Evolutionary conservation across 2,888 invertebrate species (phyloP).

Genomic region (Horisme vitalbata): DNA sequence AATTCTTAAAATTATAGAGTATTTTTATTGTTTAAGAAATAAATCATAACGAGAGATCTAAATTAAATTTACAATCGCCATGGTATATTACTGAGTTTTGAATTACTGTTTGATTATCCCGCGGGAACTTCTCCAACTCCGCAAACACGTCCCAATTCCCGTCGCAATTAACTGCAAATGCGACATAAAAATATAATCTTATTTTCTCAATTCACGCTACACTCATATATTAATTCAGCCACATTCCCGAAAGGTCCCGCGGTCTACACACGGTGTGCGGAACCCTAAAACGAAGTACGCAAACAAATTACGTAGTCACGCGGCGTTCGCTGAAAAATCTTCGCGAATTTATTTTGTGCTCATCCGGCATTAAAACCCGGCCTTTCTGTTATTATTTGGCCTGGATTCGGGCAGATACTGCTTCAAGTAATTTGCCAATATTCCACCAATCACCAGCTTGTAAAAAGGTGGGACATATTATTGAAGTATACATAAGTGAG

Average conservation of each 20-base stretch:
- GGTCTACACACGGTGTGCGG: constrained; percentile 28
- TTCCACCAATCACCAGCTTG: constrained; percentile 10
- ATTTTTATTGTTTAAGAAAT: too few relatives aligned
- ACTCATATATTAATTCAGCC: constrained; percentile 32
- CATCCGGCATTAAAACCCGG: constrained; percentile 59
- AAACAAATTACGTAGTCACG: constrained; percentile 63
- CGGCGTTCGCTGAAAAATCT: constrained; percentile 66
- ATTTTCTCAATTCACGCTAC: constrained; percentile 26
- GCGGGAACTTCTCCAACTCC: not conserved
- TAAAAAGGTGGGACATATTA: constrained; percentile 2
- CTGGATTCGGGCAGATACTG: constrained; percentile 23
- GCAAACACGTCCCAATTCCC: constrained; percentile 1
- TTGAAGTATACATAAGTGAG: too few relatives aligned
- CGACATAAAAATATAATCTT: constrained; percentile 31
- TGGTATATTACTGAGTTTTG: too few relatives aligned
- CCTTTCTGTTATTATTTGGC: constrained; percentile 57
- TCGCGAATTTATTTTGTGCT: constrained; percentile 64
- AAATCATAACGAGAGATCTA: too few relatives aligned
- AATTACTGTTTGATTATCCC: too few relatives aligned
- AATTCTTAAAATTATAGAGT: too few relatives aligned
- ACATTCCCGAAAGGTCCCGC: constrained; percentile 23
- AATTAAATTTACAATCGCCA: too few relatives aligned
- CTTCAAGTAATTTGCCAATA: constrained; percentile 11
- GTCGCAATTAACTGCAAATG: constrained; percentile 26
- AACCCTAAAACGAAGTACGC: constrained; percentile 43